Conservation (phyloP, 2,113 vertebrate genomes). For the Chloropsis cyanopogon region DNA sequence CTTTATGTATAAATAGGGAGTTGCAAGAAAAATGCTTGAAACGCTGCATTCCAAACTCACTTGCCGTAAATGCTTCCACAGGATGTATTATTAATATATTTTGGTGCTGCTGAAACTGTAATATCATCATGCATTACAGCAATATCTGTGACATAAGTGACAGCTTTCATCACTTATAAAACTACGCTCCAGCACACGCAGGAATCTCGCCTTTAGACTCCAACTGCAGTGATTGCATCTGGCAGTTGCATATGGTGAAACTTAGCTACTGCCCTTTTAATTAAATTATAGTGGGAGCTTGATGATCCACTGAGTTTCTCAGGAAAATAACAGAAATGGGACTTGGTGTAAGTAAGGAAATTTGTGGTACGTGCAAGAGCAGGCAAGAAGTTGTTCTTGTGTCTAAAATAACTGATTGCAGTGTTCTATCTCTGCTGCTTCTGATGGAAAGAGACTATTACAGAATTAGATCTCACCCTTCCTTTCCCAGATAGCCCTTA, state of each 20-base stretch:
- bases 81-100: conserved; percentile 36
- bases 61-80: conserved; percentile 6
- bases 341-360: conserved; percentile 14
- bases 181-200: conserved; percentile 38
- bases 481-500: neutral
- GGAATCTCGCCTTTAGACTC: conserved; percentile 62
- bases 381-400: conserved; percentile 26
- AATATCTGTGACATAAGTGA: conserved; percentile 67
- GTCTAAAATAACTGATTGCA: neutral
- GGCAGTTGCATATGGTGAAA: conserved; percentile 72
- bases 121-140: conserved; percentile 57
- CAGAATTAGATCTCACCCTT: neutral
- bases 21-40: neutral
- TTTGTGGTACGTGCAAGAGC: neutral
- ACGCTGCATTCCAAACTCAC: neutral
- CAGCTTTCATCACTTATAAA: conserved; percentile 68
- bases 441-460: neutral
- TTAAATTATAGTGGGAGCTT: conserved; percentile 65
- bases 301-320: conserved; percentile 48
- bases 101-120: conserved; percentile 37
- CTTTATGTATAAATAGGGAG: neutral
- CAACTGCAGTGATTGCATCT: conserved; percentile 66
- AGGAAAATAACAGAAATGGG: conserved; percentile 50
- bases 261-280: conserved; percentile 68
- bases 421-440: neutral